Percentiles rank a stretch among this genome's conserved stretches.
Conservation (phyloP, 2,113 vertebrate species). For the Theristicus caerulescens region DNA sequence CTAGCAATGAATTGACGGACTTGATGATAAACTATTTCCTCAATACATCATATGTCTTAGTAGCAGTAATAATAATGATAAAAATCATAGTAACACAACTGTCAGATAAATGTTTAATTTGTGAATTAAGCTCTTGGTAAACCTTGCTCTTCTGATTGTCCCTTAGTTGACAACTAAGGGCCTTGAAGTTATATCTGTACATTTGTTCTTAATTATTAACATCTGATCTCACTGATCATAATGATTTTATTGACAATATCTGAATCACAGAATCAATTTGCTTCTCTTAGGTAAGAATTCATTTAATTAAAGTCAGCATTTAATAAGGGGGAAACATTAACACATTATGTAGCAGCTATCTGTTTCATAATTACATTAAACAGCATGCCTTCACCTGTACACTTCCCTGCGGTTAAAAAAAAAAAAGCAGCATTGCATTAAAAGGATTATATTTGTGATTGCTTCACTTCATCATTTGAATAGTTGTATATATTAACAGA, state of each 20-base stretch:
- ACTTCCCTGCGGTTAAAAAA: not conserved
- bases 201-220: constrained; percentile 48
- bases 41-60: accelerated
- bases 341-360: not conserved
- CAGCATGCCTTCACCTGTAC: not conserved
- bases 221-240: constrained; percentile 19
- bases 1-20: not conserved
- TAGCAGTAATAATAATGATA: not conserved
- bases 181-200: constrained; percentile 1
- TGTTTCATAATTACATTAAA: not conserved
- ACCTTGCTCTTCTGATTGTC: not conserved
- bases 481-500: not conserved
- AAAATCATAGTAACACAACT: not conserved
- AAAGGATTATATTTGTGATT: not conserved
- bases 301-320: constrained; percentile 52
- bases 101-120: not conserved
- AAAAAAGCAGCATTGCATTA: not conserved
- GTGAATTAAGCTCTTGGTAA: not conserved
- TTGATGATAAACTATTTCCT: not conserved
- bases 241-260: constrained; percentile 49
- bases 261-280: constrained; percentile 56
- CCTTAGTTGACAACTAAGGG: constrained; percentile 20
- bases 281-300: constrained; percentile 22
- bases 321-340: constrained; percentile 24
- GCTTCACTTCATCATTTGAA: not conserved